These are phyloP conservation scores for Galleria mellonella DNA, from an alignment of 1,140 invertebrate genomes.

Conservation along the genomic window DNA sequence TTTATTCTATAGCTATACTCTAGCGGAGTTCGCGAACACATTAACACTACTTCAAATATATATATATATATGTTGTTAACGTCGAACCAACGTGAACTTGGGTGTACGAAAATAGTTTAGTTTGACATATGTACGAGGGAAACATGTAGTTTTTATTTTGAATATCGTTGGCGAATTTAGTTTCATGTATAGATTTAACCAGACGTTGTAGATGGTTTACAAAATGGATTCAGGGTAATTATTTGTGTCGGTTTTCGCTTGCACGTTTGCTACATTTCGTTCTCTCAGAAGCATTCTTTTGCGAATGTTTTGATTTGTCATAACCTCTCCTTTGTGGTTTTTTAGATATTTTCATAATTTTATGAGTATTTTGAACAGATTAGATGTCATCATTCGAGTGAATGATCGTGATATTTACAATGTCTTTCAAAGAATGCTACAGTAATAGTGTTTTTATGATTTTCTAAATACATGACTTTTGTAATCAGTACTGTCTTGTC, in stretches of 20 bases:
- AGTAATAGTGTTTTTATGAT: no score
- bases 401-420: no score
- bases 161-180: constrained; percentile 63
- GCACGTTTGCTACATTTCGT: constrained; percentile 15
- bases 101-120: constrained; percentile 64
- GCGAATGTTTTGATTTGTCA: constrained; percentile 50
- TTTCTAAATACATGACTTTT: no score
- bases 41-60: constrained; percentile 30
- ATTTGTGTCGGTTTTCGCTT: constrained; percentile 23
- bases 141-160: constrained; percentile 72
- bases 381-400: no score
- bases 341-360: constrained; percentile 13
- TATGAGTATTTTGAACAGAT: no score
- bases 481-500: no score
- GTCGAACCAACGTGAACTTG: constrained; percentile 56
- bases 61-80: constrained; percentile 51
- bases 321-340: constrained; percentile 35
- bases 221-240: constrained; percentile 69
- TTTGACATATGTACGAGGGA: constrained; percentile 67
- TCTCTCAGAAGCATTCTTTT: not conserved
- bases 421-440: no score
- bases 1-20: no score
- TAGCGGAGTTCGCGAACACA: constrained; percentile 17
- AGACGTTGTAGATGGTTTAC: constrained; percentile 39
- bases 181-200: constrained; percentile 36